Evolutionary conservation across 2,113 vertebrate genomes (phyloP).

Genomic region (Tapirus terrestris): DNA sequence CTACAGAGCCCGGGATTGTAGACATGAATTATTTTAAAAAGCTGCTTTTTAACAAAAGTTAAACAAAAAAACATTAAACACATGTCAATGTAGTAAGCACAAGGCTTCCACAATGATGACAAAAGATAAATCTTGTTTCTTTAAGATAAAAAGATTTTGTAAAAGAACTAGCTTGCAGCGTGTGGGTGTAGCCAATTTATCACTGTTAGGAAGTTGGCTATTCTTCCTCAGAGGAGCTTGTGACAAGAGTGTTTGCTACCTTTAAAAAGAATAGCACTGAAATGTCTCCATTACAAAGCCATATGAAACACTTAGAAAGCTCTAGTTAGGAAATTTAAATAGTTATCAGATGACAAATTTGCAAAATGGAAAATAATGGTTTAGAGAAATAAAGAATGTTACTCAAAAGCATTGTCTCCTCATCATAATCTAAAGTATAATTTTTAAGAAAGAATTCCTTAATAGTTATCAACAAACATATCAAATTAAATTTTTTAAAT

Average conservation of each 20-base stretch:
- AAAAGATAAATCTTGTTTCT: conserved; percentile 24
- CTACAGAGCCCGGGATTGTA: background rate
- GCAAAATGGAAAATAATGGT: background rate
- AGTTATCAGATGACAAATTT: background rate
- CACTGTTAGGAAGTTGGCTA: background rate
- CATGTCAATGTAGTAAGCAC: background rate
- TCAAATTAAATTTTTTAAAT: background rate
- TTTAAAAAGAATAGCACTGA: background rate
- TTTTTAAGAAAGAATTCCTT: background rate
- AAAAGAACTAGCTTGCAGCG: background rate
- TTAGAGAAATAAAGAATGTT: background rate
- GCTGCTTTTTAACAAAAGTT: background rate
- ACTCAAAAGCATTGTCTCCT: background rate
- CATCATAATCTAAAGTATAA: background rate
- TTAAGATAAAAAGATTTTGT: conserved; percentile 12
- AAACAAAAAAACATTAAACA: background rate
- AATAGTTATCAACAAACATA: background rate
- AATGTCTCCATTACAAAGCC: background rate
- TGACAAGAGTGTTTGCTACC: background rate
- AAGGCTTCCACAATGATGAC: background rate
- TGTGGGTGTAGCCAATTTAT: background rate
- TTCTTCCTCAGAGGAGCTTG: background rate
- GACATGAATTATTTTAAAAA: background rate
- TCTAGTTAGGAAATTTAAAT: conserved; percentile 37
- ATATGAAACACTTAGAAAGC: background rate